Base-by-base conservation (phyloP, 2,113 vertebrate genomes). In the Cavia porcellus region DNA sequence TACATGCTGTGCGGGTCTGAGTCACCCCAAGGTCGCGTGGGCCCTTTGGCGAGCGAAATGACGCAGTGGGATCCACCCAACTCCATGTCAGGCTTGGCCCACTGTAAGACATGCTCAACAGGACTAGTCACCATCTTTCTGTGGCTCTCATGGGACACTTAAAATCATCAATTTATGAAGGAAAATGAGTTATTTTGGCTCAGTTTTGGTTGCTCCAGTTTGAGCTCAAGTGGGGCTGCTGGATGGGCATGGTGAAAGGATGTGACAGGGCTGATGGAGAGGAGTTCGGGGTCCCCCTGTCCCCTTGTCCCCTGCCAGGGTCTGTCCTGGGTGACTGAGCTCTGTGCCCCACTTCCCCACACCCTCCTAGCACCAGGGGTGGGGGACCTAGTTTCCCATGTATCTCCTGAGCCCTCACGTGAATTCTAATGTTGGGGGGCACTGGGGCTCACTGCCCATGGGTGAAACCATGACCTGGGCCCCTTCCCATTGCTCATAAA, bases 1-100 rank as follows among this genome's bases (percentile, higher is more conserved):
- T 6, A 15, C 12, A 7, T 7, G 2, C 7, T 10, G 9, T 30
- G 0, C 9, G 30, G 3, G 25, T 4, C 17, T 2, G 4, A 61
- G 70, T 32, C 12, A 6, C 28, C 42, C 6, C 2, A 35, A 0
- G 0, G 5, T 77, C 32, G 14, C 1, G 3, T 13, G 5, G 38
- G 12, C 12, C 35, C 47, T 57, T 47, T 14, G 80, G 2, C 7
- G 22, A 47, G 62, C n/a, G 22, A 32, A 32, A 68, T 17, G 66
- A n/a, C 20, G 7, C 11, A 1, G 10, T 47, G 20, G 22, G 47
- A 28, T 13, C 57, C 45, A 8, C 4, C 80, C 22, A 28, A 28
- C 2, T 35, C 77, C 35, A 4, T 8, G 7, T 5, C 9, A 9
- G 79, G 32, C 22, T 50, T 24, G 38, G 20, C 14, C 14, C 19